A percentile compares a stretch with the other conserved stretches of the same genome.
phyloP scores from a whole-genome alignment of 2,888 invertebrate species.

The Diplolepis rosae region DNA sequence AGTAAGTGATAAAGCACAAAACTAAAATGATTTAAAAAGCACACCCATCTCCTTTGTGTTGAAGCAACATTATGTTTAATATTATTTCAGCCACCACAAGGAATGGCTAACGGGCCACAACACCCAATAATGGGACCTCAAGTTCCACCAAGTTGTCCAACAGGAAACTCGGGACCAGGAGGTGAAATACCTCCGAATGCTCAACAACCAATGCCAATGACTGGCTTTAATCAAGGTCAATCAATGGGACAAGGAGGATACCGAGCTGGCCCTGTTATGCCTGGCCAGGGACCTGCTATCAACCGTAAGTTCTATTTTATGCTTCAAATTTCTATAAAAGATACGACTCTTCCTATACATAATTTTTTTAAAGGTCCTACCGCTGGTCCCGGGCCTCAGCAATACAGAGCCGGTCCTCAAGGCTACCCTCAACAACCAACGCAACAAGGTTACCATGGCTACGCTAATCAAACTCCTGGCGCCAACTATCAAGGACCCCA shows the following conservation, averaged over 20 bases:
- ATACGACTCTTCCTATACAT: too few relatives aligned
- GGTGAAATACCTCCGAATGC: slow-evolving; percentile 70
- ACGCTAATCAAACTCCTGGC: slow-evolving; percentile 76
- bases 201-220: slow-evolving; percentile 70
- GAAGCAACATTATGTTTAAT: neutral
- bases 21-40: neutral
- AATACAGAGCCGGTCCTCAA: slow-evolving; percentile 73
- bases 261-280: slow-evolving; percentile 78
- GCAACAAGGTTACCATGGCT: slow-evolving; percentile 77
- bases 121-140: slow-evolving; percentile 73
- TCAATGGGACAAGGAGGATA: slow-evolving; percentile 72
- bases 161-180: slow-evolving; percentile 67
- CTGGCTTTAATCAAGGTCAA: slow-evolving; percentile 70
- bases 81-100: slow-evolving; percentile 76
- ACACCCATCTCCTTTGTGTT: too few relatives aligned
- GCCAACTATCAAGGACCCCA: slow-evolving; percentile 80
- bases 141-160: slow-evolving; percentile 68
- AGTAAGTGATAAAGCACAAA: slow-evolving; percentile 75
- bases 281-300: slow-evolving; percentile 75
- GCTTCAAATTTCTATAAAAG: neutral
- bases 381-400: slow-evolving; percentile 76
- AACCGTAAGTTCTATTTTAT: slow-evolving; percentile 60
- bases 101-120: slow-evolving; percentile 73
- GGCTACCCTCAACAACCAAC: slow-evolving; percentile 81
- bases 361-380: slow-evolving; percentile 69